Base-by-base conservation (phyloP, 2,888 invertebrate species). In the Ochropacha duplaris region DNA sequence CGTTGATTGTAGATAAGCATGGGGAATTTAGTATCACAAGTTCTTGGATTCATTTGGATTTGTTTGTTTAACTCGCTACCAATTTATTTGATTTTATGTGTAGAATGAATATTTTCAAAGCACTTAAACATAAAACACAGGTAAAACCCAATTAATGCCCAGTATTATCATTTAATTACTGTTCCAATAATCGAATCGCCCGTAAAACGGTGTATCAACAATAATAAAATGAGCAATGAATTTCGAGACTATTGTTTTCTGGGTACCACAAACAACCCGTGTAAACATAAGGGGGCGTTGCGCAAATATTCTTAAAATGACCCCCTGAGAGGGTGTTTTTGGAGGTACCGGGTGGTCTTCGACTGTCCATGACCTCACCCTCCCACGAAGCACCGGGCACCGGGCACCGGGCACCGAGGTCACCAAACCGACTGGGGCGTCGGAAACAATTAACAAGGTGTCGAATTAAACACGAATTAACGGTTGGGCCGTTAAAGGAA, bases 191-290 rank as follows among this genome's bases (percentile, higher is more conserved):
- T 92, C 90, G 91, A 91, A 90, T 89, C 82, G 88, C 83, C 85
- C 90, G 86, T 91, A 91, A 90, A 92, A 90, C 85, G 91, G 87
- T 83, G 87, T 89, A 90, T 88, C 82, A 90, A 92, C 92, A 92
- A 90, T 92, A 92, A 92, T 92, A 92, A 92, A 92, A 92, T 88
- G 91, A 88, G 90, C 92, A 92, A 92, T 91, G 91, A 92, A 91
- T 92, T 90, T 89, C 81, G 87, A 88, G 90, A 92, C 91, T 88
- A 92, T 92, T 92, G 92, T 92, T 92, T 91, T 89, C 90, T 89
- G 90, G 90, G 88, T 84, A 90, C 90, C 88, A 89, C 91, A 92
- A 92, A 90, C 92, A 90, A 82, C 90, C 92, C 81, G 84, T 83
- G 90, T 88, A 92, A 91, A 92, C 89, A 91, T 84, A 76, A 81